Conservation (phyloP, 2,888 invertebrate species). For the Xanthostigma xanthostigma region DNA sequence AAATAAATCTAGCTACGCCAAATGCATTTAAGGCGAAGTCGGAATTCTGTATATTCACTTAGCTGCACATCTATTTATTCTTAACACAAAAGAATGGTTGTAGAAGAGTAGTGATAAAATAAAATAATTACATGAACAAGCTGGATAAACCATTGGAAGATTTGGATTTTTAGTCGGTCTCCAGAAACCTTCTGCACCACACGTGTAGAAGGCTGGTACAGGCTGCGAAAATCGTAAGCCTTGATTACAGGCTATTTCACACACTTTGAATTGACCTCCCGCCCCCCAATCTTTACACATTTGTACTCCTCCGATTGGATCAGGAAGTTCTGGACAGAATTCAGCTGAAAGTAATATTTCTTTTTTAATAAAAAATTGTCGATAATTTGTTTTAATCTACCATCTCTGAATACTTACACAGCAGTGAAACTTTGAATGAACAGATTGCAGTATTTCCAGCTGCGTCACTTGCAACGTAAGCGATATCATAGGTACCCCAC, state of each 20-base stretch:
- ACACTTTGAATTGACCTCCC: slow-evolving; percentile 89
- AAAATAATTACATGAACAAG: slow-evolving; percentile 62
- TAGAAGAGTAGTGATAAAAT: not conserved
- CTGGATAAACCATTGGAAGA: slow-evolving; percentile 74
- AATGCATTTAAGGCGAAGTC: too few species aligned
- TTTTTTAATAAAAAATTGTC: not conserved
- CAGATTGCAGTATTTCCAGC: slow-evolving; percentile 86
- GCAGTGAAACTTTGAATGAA: slow-evolving; percentile 77
- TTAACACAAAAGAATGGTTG: not conserved
- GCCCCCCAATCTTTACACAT: slow-evolving; percentile 93
- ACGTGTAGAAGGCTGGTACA: slow-evolving; percentile 93
- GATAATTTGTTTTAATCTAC: not conserved
- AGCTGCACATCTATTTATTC: not conserved
- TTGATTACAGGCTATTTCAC: slow-evolving; percentile 75
- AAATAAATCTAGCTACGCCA: too few species aligned
- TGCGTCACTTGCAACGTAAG: slow-evolving; percentile 85
- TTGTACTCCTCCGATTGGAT: slow-evolving; percentile 84
- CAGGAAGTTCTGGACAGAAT: slow-evolving; percentile 77
- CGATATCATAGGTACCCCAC: slow-evolving; percentile 86
- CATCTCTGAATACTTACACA: slow-evolving; percentile 44
- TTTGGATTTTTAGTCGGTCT: slow-evolving; percentile 70
- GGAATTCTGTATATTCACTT: not conserved
- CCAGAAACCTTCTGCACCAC: slow-evolving; percentile 98
- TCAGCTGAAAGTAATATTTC: slow-evolving; percentile 44
- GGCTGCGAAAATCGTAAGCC: slow-evolving; percentile 83